phyloP scores from a whole-genome alignment of 2,888 invertebrate species.

The Hipparchia sbordonii region DNA sequence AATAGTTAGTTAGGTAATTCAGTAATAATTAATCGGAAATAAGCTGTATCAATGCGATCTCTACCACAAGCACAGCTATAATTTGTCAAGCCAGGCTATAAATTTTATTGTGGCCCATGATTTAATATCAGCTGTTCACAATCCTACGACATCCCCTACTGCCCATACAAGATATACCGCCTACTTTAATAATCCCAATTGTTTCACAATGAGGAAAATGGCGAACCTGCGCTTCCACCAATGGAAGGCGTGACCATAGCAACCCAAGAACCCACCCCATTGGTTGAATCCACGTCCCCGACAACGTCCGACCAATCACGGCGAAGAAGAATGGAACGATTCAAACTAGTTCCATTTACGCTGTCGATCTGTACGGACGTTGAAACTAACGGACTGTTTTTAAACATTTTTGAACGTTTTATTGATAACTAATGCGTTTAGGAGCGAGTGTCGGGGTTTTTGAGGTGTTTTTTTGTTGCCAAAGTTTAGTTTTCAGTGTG shows the following conservation, averaged over 20 bases:
- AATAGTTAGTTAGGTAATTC: no score
- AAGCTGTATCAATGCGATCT: no score
- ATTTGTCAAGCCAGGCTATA: background rate
- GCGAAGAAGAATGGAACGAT: constrained; percentile 62
- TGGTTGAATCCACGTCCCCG: constrained; percentile 58
- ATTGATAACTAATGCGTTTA: background rate
- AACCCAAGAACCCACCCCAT: constrained; percentile 50
- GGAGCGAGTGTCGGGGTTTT: constrained; percentile 6
- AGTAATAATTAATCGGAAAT: no score
- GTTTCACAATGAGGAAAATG: constrained; percentile 77
- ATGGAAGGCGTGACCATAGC: constrained; percentile 72
- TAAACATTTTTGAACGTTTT: constrained; percentile 42
- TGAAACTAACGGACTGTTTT: constrained; percentile 43
- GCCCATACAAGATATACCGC: constrained; percentile 55
- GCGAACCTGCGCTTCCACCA: constrained; percentile 69
- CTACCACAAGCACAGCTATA: background rate
- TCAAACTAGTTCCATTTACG: constrained; percentile 80
- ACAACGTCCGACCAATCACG: constrained; percentile 63
- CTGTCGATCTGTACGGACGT: constrained; percentile 62
- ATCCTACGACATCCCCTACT: constrained; percentile 51
- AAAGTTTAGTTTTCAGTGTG: constrained; percentile 21
- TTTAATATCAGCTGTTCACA: constrained; percentile 66
- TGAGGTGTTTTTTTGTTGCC: constrained; percentile 30
- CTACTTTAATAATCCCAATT: constrained; percentile 74
- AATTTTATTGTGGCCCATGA: constrained; percentile 46